Percentiles rank a stretch among this genome's conserved stretches.
phyloP scores from a whole-genome alignment of 2,888 invertebrate species.

The Frankliniella fusca region DNA sequence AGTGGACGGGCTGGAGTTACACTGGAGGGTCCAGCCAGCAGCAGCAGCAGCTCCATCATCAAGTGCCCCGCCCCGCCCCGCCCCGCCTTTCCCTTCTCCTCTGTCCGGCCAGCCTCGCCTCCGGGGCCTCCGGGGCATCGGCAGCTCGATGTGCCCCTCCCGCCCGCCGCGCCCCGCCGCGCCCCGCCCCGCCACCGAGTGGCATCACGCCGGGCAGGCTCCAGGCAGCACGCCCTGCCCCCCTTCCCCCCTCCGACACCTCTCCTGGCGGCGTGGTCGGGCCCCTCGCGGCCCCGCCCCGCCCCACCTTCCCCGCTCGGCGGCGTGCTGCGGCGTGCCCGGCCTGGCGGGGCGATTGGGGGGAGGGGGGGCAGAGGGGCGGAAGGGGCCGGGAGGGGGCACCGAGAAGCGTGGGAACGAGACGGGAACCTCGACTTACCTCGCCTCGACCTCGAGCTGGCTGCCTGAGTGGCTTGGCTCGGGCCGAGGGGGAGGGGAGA shows the following conservation, averaged over 20 bases:
- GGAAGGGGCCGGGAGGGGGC: background rate
- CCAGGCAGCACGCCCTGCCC: slow-evolving; percentile 1
- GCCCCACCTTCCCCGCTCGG: background rate
- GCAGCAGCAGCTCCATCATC: background rate
- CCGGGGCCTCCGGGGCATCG: background rate
- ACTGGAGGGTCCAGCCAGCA: no score
- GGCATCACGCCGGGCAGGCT: slow-evolving; percentile 21
- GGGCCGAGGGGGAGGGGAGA: background rate
- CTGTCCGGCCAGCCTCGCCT: background rate
- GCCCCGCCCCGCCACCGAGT: background rate
- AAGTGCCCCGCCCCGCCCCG: background rate
- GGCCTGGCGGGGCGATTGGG: background rate
- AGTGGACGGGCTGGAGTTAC: no score
- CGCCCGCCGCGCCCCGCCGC: background rate
- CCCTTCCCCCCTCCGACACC: background rate
- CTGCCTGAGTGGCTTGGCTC: slow-evolving; percentile 2
- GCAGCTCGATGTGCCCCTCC: background rate
- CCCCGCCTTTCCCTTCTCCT: background rate
- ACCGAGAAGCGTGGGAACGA: slow-evolving; percentile 19
- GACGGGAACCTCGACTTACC: background rate
- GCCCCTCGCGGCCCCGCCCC: background rate
- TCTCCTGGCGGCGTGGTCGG: background rate
- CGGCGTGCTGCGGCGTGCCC: slow-evolving; percentile 17
- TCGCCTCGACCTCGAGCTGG: background rate
- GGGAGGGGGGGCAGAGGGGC: background rate